Evolutionary conservation across 2,888 invertebrate species (phyloP).

Genomic region (Caenorhabditis becei): DNA sequence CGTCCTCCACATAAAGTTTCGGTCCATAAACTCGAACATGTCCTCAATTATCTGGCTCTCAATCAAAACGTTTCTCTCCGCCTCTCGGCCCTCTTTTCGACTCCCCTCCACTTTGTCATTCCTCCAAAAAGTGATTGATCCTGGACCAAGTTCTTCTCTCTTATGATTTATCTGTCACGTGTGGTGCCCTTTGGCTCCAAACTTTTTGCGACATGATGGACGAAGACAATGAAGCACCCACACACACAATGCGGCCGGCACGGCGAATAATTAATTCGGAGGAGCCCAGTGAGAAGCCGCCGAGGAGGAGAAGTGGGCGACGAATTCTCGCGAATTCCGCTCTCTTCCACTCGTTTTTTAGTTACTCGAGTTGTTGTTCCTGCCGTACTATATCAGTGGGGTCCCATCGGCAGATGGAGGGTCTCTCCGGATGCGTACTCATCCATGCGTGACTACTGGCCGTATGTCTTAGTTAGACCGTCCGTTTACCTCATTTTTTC

Average conservation of each 20-base stretch:
- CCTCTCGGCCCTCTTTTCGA: background rate
- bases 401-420: conserved; percentile 16
- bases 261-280: conserved; percentile 52
- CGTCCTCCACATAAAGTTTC: conserved; percentile 25
- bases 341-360: conserved; percentile 25
- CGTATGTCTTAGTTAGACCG: background rate
- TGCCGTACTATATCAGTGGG: conserved; percentile 21
- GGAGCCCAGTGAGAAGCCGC: conserved; percentile 6
- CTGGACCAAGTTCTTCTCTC: conserved; percentile 19
- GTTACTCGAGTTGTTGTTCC: background rate
- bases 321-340: conserved; percentile 36
- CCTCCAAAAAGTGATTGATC: conserved; percentile 40
- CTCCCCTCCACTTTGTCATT: conserved; percentile 43
- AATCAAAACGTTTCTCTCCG: conserved; percentile 31
- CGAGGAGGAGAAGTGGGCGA: conserved; percentile 7
- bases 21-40: conserved; percentile 55
- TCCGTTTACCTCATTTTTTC: conserved; percentile 49
- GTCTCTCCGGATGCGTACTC: conserved; percentile 14
- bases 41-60: conserved; percentile 45
- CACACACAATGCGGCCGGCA: conserved; percentile 7
- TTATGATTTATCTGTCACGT: conserved; percentile 58
- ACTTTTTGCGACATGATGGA: conserved; percentile 45
- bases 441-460: conserved; percentile 29
- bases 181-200: conserved; percentile 20
- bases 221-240: conserved; percentile 43